Base-by-base conservation (phyloP, 2,797 vertebrate species). In the Halcyon badia region DNA sequence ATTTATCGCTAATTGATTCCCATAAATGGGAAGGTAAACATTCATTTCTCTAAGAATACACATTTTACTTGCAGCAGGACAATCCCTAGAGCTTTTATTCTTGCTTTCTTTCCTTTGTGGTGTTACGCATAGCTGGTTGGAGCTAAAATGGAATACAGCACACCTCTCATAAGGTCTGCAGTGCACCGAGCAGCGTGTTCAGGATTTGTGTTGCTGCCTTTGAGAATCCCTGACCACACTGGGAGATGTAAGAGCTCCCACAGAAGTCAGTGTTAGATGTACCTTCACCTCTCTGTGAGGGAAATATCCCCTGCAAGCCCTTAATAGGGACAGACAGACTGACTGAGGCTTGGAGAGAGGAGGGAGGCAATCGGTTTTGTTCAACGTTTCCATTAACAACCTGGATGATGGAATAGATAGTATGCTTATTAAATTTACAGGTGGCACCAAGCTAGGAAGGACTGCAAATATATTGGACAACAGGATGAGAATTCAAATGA, bases 1-100 rank as follows among this genome's bases (percentile, higher is more conserved):
- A 93, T 95, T 93, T 83, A 71, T 96, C 6, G 1, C 60, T 94
- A 94, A 96, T 94, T 97, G 91, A 88, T 52, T 91, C 79, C 72
- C 82, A 69, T 24, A 83, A 94, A 82, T 35, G 54, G 73, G 39
- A 84, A 93, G 56, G 77, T 90, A 96, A 97, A 94, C 66, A 95
- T 90, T 86, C 19, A 48, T 96, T 96, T 94, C 68, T 90, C 82
- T 89, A 65, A 60, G 71, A 83, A 89, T 18, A 65, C 76, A 81
- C 39, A 49, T 66, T 78, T 79, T 69, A n/a, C 80, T 76, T 93
- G 64, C 52, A 77, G 42, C 0, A 0, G 73, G 62, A 54, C 68
- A 78, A 31, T 79, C 83, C 73, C 71, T 52, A 33, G 61, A 62
- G 90, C 41, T 51, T 83, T 85, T 39, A 2, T 77, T 48, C 69